Evolutionary conservation across 2,797 vertebrate genomes (phyloP), one percentile per base, ranked within the genome.

Genomic region (Chrysocyon brachyurus): DNA sequence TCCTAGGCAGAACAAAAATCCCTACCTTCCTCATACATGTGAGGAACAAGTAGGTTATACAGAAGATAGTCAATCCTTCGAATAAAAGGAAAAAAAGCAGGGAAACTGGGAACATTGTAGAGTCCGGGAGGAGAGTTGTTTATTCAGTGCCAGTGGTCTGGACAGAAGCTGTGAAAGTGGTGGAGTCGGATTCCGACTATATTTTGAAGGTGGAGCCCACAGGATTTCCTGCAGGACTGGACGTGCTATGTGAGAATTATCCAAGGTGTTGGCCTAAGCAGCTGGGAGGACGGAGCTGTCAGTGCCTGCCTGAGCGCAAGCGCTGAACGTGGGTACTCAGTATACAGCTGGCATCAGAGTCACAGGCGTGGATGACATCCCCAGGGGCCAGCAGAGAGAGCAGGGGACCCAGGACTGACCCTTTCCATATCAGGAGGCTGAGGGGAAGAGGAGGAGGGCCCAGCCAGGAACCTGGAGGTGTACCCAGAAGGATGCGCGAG

Each of bases 221-320:
- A 5, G 70, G 64, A 26, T 4, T 49, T 16, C 22, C 79, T 21
- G 59, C 59, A 14, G 66, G 46, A 16, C 59, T 2, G 11, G 12
- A 12, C 0, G 12, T 4, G 22, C 26, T 1, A 14, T 0, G 19
- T 7, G 10, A 46, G 6, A 7, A 26, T 2, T 0, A 15, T 1
- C 59, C 33, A 10, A 14, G 15, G 46, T 1, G 0, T 2, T 63
- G 31, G 57, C 28, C n/a, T 7, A 10, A 31, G 26, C 59, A 15
- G 9, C 33, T 4, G 0, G 31, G 59, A 54, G 2, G 66, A 40
- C 2, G 0, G 59, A 70, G 26, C 0, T 6, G 8, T 15, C 72
- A 7, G 11, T 1, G n/a, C 9, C 2, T 12, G 57, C 24, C 87
- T 0, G 14, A 12, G 16, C 59, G 15, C 7, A 3, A 12, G 87